A percentile compares a stretch with the other conserved stretches of the same genome.
phyloP scores from a whole-genome alignment of 2,113 vertebrate species.

The Sitta europaea region DNA sequence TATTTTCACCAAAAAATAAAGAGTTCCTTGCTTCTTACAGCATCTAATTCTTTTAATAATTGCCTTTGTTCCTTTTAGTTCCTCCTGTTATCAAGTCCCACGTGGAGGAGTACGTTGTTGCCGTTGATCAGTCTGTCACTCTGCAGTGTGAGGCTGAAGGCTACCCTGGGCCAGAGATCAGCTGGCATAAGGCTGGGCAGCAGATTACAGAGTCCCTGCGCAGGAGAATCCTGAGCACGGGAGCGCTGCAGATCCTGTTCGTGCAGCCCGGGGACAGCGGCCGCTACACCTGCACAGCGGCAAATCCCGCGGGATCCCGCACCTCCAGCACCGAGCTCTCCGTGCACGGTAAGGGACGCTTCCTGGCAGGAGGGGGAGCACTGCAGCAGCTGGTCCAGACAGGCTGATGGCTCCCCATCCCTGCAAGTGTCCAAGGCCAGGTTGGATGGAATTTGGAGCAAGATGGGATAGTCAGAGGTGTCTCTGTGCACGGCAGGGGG shows the following conservation, averaged over 20 bases:
- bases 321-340: constrained; percentile 74
- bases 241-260: constrained; percentile 87
- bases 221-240: constrained; percentile 79
- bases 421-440: neutral
- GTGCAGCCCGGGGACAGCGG: constrained; percentile 80
- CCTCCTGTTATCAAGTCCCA: constrained; percentile 83
- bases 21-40: neutral
- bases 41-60: neutral
- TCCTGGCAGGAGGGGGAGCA: too few relatives aligned
- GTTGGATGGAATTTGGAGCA: neutral
- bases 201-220: constrained; percentile 76
- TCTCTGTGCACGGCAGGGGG: accelerated
- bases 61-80: constrained; percentile 69
- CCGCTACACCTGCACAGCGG: constrained; percentile 83
- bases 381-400: accelerated
- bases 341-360: constrained; percentile 77
- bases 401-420: neutral
- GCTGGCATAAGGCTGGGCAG: constrained; percentile 86
- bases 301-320: constrained; percentile 83
- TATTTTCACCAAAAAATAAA: neutral
- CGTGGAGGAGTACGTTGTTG: constrained; percentile 65
- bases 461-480: neutral
- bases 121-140: constrained; percentile 83
- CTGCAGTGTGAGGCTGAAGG: constrained; percentile 84
- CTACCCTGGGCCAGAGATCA: constrained; percentile 80